Percentiles rank a stretch among this genome's conserved stretches.
Conservation (phyloP, 2,888 invertebrate genomes). For the Cantharis rustica region DNA sequence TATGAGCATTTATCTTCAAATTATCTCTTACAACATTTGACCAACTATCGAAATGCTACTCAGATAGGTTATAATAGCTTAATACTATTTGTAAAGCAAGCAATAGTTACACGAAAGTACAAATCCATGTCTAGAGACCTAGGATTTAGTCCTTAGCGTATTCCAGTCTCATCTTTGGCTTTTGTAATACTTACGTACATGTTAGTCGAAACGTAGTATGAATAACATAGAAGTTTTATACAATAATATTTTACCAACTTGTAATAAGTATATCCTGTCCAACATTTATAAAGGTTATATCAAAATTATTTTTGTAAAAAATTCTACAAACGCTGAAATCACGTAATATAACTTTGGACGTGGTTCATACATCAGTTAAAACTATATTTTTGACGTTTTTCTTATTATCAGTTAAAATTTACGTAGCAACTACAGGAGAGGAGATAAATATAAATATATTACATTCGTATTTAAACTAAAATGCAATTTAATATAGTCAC, state of each 20-base stretch:
- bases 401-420: too few species aligned
- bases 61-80: not conserved
- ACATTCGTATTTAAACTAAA: too few species aligned
- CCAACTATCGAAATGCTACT: not conserved
- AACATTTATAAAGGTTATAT: not conserved
- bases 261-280: not conserved
- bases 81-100: not conserved
- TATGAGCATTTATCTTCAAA: not conserved
- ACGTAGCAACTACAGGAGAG: too few species aligned
- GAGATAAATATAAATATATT: too few species aligned
- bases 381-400: too few species aligned
- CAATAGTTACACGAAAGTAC: not conserved
- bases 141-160: conserved; percentile 8
- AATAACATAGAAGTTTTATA: not conserved
- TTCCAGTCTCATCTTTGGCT: conserved; percentile 10
- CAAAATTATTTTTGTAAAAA: not conserved
- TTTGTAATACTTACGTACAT: conserved; percentile 11
- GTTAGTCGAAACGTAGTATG: conserved; percentile 8
- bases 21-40: not conserved
- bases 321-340: too few species aligned
- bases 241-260: not conserved
- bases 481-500: too few species aligned
- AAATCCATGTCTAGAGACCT: conserved; percentile 4
- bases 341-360: too few species aligned
- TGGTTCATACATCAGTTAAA: too few species aligned